These are phyloP conservation scores for Wasmannia auropunctata DNA, from an alignment of 1,140 invertebrate genomes.

Conservation along the genomic window DNA sequence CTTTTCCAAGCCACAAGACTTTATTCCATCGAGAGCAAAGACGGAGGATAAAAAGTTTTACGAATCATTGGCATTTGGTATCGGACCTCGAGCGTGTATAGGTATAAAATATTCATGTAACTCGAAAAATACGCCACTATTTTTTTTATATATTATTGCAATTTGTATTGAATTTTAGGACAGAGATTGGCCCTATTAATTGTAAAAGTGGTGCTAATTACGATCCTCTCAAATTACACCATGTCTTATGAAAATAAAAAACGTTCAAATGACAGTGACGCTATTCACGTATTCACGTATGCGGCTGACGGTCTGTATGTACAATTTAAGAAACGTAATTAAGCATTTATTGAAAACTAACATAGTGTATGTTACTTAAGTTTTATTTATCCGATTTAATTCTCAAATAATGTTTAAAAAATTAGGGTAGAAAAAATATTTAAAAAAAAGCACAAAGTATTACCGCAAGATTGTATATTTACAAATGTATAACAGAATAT, in stretches of 20 bases:
- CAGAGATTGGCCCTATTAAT: conserved; percentile 88
- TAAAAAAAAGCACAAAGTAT: not conserved
- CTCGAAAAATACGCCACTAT: not conserved
- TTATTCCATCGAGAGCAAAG: conserved; percentile 74
- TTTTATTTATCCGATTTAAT: not conserved
- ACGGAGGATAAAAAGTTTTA: conserved; percentile 46
- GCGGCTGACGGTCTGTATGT: conserved; percentile 69
- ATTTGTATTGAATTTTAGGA: conserved; percentile 78
- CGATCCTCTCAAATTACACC: conserved; percentile 82
- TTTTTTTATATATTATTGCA: not conserved
- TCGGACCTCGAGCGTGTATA: conserved; percentile 77
- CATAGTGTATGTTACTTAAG: too few relatives aligned
- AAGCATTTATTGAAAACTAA: not conserved
- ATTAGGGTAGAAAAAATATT: not conserved
- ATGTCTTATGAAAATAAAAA: conserved; percentile 77
- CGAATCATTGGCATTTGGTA: conserved; percentile 74
- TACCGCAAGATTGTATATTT: conserved; percentile 37
- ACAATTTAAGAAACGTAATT: conserved; percentile 67
- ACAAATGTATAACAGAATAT: conserved; percentile 53
- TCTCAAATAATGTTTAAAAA: not conserved
- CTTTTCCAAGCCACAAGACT: conserved; percentile 74
- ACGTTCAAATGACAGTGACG: conserved; percentile 20
- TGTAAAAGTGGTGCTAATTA: conserved; percentile 87
- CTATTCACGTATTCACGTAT: conserved; percentile 72
- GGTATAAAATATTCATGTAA: conserved; percentile 61